A percentile compares a stretch with the other conserved stretches of the same genome.
These are phyloP conservation scores for Acanthoscelides obtectus DNA, from an alignment of 2,888 invertebrate genomes.

Conservation along the genomic window DNA sequence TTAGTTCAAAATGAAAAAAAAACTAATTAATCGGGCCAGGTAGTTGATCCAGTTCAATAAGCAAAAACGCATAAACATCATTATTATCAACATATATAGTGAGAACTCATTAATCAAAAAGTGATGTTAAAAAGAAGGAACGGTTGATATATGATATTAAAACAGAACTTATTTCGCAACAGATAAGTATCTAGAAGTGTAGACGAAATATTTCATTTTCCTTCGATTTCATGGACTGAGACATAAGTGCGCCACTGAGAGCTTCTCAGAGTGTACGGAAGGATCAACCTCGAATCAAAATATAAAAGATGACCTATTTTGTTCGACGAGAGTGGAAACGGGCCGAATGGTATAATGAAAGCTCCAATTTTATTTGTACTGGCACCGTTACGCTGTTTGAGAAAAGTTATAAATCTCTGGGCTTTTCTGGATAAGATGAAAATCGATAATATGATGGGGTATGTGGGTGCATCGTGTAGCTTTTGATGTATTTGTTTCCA, in stretches of 20 bases:
- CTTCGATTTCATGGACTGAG: background rate
- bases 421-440: background rate
- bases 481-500: background rate
- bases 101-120: too few relatives aligned
- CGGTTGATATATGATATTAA: too few relatives aligned
- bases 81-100: too few relatives aligned
- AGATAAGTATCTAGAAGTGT: too few relatives aligned
- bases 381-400: background rate
- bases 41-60: too few relatives aligned
- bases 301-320: background rate
- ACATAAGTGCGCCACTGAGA: too few relatives aligned
- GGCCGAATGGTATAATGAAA: background rate
- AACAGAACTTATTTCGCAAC: too few relatives aligned
- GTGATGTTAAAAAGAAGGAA: too few relatives aligned
- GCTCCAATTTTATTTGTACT: background rate
- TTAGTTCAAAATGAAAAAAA: too few relatives aligned
- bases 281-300: background rate
- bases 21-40: too few relatives aligned
- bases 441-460: background rate
- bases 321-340: background rate
- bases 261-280: background rate
- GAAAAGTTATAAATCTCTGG: background rate
- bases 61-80: too few relatives aligned
- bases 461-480: background rate
- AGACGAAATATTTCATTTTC: background rate